Base-by-base conservation (phyloP, 2,113 vertebrate species). In the Copsychus sechellarum region DNA sequence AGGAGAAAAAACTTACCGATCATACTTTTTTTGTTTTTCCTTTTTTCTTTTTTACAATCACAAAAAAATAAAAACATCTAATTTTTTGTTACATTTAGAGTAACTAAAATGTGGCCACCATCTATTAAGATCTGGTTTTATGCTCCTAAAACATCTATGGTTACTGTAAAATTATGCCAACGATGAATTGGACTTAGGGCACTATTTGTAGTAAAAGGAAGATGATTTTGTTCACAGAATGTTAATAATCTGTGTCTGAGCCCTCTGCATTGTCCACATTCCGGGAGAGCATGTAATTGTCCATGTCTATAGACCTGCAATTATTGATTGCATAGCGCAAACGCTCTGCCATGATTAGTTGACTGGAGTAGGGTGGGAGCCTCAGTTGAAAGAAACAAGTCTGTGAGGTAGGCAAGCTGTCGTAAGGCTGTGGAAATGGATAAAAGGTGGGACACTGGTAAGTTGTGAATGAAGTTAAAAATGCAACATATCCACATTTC, bases 351-450 rank as follows among this genome's bases (percentile, higher is more conserved):
- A 99, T 98, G 97, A 98, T 96, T 85, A 97, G 96, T 95, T 99
- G 98, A 96, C 97, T 98, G 66, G 98, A 98, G 96, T 99, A 99
- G 23, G 98, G 98, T 36, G 98, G 98, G 88, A 99, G 98, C 86
- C 98, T 96, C 97, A 99, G 97, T 96, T 99, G 98, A 96, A 99
- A 99, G 98, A 99, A 99, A 97, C 98, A 99, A 88, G 98, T 99
- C 98, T 99, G 98, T 98, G 98, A 99, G 98, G 98, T 99, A 98
- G 98, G 98, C 98, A 99, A 98, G 97, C 98, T 98, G 98, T 99
- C 98, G 14, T 98, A 98, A 96, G 98, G 98, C 98, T 99, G 98
- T 69, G 65, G 84, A 93, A 89, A 95, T 4, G 97, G 90, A 89
- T 58, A 92, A 92, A 95, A 78, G 78, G 45, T 81, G 76, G 83